A percentile compares a stretch with the other conserved stretches of the same genome.
Conservation (phyloP, 2,797 vertebrate species). For the Hippopotamyrus pictus region DNA sequence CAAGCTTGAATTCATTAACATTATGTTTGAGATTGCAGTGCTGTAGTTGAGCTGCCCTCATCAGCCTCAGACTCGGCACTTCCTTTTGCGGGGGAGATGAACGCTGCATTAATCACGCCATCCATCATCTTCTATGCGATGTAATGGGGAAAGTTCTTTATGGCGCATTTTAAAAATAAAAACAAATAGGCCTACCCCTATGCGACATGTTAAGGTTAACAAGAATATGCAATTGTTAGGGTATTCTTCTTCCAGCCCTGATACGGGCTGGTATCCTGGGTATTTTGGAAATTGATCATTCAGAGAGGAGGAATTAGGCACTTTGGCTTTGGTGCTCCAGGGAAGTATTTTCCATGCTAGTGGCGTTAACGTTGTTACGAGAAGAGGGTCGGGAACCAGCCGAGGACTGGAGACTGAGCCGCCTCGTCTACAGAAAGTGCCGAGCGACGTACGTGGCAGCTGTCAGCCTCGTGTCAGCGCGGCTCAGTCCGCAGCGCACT, state of each 20-base stretch:
- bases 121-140: not conserved
- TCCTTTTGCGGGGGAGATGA: not conserved
- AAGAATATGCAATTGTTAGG: not conserved
- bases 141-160: not conserved
- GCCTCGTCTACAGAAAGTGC: not conserved
- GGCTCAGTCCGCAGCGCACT: not conserved
- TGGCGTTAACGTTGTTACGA: not conserved
- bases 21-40: not conserved
- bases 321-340: not conserved
- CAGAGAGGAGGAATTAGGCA: not conserved
- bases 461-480: not conserved
- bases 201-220: not conserved
- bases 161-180: not conserved
- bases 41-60: not conserved
- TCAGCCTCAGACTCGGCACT: not conserved
- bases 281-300: not conserved
- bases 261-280: not conserved
- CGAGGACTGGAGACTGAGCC: not conserved
- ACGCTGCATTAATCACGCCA: not conserved
- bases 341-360: not conserved
- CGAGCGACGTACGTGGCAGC: not conserved
- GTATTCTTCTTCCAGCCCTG: not conserved
- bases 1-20: conserved; percentile 4
- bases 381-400: not conserved
- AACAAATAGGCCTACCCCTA: not conserved